These are phyloP conservation scores for Megalops atlanticus DNA, from an alignment of 2,113 vertebrate species.

Conservation along the genomic window DNA sequence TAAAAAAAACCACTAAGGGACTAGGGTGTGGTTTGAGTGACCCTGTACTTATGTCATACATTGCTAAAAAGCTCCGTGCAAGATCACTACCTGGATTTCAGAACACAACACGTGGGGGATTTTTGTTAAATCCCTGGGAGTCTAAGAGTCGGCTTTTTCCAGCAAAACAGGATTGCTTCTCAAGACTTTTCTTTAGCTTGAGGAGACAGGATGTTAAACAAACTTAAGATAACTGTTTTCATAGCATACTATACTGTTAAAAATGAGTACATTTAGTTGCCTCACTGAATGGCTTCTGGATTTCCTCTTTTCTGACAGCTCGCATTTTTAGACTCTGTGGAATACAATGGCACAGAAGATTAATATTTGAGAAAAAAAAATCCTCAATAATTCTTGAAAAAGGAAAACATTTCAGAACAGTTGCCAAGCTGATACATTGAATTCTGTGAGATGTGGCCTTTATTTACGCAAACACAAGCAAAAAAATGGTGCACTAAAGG, in stretches of 20 bases:
- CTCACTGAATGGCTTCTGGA: background rate
- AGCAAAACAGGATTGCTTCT: background rate
- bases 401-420: background rate
- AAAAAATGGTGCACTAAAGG: too few relatives aligned
- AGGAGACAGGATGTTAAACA: background rate
- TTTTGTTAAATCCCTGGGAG: background rate
- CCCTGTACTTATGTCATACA: background rate
- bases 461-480: too few relatives aligned
- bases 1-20: slow-evolving; percentile 26
- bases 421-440: background rate
- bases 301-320: too few relatives aligned
- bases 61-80: background rate
- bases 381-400: background rate
- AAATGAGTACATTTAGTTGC: background rate
- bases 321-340: background rate
- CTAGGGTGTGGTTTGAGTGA: background rate
- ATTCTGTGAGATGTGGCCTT: too few relatives aligned
- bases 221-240: background rate
- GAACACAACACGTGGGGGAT: background rate
- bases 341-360: background rate
- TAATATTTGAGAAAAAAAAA: background rate
- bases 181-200: background rate
- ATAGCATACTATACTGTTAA: background rate
- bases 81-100: background rate
- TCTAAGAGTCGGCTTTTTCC: background rate